phyloP scores from a whole-genome alignment of 1,140 invertebrate species.

The Microvelia longipes region DNA sequence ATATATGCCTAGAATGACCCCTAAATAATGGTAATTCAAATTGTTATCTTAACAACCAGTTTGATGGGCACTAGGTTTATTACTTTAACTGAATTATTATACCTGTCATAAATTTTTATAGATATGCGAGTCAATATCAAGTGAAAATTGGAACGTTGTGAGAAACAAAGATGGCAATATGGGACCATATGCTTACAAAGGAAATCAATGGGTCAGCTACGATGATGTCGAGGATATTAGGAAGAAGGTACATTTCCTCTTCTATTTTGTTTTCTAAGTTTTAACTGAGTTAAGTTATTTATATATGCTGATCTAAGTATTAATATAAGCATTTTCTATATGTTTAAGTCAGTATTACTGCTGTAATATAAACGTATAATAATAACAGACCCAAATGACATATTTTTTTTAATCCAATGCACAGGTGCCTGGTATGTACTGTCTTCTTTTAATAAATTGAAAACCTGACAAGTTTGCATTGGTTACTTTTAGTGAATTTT shows the following conservation, averaged over 20 bases:
- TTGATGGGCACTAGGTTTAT: no score
- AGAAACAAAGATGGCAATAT: conserved; percentile 9
- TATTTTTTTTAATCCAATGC: not conserved
- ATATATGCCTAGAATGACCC: no score
- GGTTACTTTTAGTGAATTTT: no score
- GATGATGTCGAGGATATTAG: conserved; percentile 43
- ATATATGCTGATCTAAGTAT: not conserved
- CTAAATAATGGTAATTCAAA: no score
- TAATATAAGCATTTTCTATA: not conserved
- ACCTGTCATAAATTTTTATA: conserved; percentile 6
- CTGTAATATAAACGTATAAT: not conserved
- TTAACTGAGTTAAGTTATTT: not conserved
- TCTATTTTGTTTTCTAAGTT: not conserved
- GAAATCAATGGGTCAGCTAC: conserved; percentile 50
- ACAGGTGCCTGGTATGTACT: not conserved
- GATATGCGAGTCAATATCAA: conserved; percentile 15
- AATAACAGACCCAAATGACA: not conserved
- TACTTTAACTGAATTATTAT: no score
- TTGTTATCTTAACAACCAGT: no score
- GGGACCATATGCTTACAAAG: conserved; percentile 20
- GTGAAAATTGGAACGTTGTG: conserved; percentile 12
- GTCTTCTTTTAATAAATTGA: no score
- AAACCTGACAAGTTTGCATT: no score
- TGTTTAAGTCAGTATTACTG: not conserved
- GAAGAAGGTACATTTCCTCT: conserved; percentile 29